Conservation (phyloP, 2,888 invertebrate genomes). For the Spilosoma lubricipeda region DNA sequence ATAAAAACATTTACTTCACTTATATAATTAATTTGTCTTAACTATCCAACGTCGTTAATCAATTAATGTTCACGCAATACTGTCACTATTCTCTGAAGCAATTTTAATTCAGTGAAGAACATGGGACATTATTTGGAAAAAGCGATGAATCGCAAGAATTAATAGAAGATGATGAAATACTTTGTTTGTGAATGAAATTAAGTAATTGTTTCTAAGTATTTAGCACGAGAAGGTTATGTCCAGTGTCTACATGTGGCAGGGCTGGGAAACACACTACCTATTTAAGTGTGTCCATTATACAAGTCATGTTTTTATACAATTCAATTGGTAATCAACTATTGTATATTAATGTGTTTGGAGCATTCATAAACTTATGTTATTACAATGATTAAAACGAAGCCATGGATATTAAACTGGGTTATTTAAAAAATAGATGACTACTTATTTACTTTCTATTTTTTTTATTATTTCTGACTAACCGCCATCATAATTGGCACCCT, state of each 20-base stretch:
- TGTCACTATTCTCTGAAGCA: background rate
- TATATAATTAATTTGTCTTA: background rate
- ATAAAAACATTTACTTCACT: background rate
- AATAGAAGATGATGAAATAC: constrained; percentile 4
- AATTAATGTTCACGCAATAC: background rate
- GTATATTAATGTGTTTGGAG: background rate
- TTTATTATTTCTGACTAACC: too few relatives aligned
- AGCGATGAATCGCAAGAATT: background rate
- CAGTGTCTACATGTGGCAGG: constrained; percentile 24
- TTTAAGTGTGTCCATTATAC: constrained; percentile 35
- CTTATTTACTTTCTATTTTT: too few relatives aligned
- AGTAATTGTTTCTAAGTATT: constrained; percentile 37
- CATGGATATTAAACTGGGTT: too few relatives aligned
- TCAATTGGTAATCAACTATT: background rate
- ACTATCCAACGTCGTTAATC: background rate
- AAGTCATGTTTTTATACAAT: background rate
- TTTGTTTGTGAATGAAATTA: background rate
- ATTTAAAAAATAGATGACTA: too few relatives aligned
- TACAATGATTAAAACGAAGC: too few relatives aligned
- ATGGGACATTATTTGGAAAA: background rate
- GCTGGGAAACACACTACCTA: constrained; percentile 41
- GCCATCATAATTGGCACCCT: too few relatives aligned
- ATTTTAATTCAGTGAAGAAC: background rate
- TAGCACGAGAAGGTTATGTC: background rate
- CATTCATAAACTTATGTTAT: too few relatives aligned